A percentile compares a stretch with the other conserved stretches of the same genome.
Evolutionary conservation across 1,140 invertebrate species (phyloP).

Genomic region (Cardiocondyla obscurior): DNA sequence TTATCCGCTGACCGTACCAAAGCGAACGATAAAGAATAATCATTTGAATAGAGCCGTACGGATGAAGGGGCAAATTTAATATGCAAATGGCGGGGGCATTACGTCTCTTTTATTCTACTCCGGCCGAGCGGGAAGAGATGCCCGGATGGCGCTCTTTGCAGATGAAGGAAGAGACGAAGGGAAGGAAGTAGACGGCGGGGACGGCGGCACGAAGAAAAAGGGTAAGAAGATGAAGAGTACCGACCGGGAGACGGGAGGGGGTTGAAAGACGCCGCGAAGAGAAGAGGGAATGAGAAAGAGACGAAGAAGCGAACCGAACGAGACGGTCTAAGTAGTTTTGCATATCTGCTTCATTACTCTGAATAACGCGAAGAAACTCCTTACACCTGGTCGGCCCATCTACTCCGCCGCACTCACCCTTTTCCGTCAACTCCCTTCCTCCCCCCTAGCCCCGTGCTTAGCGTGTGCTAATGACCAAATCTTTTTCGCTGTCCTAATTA

Average conservation of each 20-base stretch:
- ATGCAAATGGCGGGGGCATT: constrained; percentile 73
- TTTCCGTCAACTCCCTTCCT: no score
- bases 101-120: constrained; percentile 70
- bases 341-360: constrained; percentile 75
- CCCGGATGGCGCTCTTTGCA: constrained; percentile 46
- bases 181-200: neutral
- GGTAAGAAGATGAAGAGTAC: constrained; percentile 23
- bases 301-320: constrained; percentile 52
- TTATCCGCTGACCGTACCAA: constrained; percentile 41
- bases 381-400: constrained; percentile 57
- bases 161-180: constrained; percentile 19
- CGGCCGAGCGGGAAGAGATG: constrained; percentile 44
- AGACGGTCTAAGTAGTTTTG: constrained; percentile 73
- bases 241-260: neutral
- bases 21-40: constrained; percentile 71
- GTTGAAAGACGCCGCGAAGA: neutral
- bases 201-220: constrained; percentile 24
- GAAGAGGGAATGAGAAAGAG: constrained; percentile 42
- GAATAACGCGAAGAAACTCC: constrained; percentile 70
- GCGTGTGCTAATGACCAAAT: constrained; percentile 49
- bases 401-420: constrained; percentile 56
- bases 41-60: constrained; percentile 69
- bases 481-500: constrained; percentile 59
- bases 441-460: neutral
- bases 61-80: constrained; percentile 73